These are phyloP conservation scores for Antrozous pallidus DNA, from an alignment of 2,797 vertebrate genomes.

Conservation along the genomic window DNA sequence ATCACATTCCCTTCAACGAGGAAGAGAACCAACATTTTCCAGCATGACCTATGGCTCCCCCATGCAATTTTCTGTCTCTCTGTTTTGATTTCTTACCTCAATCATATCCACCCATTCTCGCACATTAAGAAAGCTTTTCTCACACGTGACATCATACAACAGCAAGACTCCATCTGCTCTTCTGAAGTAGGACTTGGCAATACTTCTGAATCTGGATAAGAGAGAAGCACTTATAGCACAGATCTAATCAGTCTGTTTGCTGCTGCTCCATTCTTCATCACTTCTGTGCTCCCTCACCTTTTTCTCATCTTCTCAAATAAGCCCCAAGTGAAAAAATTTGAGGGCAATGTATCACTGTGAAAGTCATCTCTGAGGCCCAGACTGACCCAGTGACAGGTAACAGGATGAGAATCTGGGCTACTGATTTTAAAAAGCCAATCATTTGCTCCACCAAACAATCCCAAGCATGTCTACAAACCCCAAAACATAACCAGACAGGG, in stretches of 20 bases:
- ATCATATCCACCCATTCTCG: slow-evolving; percentile 97
- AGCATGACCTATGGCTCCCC: rapidly evolving
- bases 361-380: background rate
- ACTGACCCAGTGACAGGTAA: background rate
- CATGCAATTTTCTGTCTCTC: background rate
- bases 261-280: background rate
- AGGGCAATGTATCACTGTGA: background rate
- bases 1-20: background rate
- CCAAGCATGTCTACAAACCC: background rate
- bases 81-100: slow-evolving; percentile 85
- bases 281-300: background rate
- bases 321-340: background rate
- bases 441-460: background rate
- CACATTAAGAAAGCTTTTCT: slow-evolving; percentile 94
- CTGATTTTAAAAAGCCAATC: background rate
- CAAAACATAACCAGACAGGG: background rate
- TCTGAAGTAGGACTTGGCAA: slow-evolving; percentile 98
- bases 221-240: background rate
- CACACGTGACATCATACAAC: slow-evolving; percentile 93
- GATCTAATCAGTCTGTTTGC: background rate
- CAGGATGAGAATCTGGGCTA: background rate
- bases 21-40: background rate
- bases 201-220: slow-evolving; percentile 91
- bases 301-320: background rate
- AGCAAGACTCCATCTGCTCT: slow-evolving; percentile 95